Evolutionary conservation across 2,888 invertebrate genomes (phyloP).

Genomic region (Camptogramma bilineatum): DNA sequence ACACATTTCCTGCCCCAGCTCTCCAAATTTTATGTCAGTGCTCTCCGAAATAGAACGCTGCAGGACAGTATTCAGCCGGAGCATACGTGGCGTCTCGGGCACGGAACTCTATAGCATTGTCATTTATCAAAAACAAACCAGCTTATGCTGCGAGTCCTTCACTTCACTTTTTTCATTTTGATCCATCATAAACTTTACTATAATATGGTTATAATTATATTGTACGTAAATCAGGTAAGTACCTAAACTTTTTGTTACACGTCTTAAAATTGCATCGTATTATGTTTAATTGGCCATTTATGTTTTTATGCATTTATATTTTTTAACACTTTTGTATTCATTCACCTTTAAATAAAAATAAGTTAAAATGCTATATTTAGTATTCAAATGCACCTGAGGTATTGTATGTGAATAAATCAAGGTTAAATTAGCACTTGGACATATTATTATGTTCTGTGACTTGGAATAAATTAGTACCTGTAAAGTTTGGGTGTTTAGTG

Average conservation of each 20-base stretch:
- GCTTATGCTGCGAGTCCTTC: too few relatives aligned
- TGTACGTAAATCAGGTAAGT: not conserved
- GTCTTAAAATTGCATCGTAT: constrained; percentile 6
- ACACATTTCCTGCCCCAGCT: too few relatives aligned
- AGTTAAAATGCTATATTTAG: constrained; percentile 2
- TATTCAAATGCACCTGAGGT: not conserved
- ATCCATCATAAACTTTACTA: too few relatives aligned
- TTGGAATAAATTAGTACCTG: not conserved
- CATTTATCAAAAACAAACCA: too few relatives aligned
- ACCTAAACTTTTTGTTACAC: constrained; percentile 6
- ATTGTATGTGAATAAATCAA: not conserved
- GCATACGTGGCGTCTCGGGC: too few relatives aligned
- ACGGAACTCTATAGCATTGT: too few relatives aligned
- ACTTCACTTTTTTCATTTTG: too few relatives aligned
- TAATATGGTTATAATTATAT: too few relatives aligned
- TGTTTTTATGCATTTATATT: constrained; percentile 10
- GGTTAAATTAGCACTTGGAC: not conserved
- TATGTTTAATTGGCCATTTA: constrained; percentile 4
- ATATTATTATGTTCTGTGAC: too few relatives aligned
- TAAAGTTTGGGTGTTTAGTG: not conserved
- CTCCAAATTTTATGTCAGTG: too few relatives aligned
- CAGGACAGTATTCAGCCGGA: too few relatives aligned
- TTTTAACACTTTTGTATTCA: not conserved
- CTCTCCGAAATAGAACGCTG: too few relatives aligned
- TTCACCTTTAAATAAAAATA: not conserved